Conservation (phyloP, 2,113 vertebrate genomes). For the Aspidoscelis tigris region DNA sequence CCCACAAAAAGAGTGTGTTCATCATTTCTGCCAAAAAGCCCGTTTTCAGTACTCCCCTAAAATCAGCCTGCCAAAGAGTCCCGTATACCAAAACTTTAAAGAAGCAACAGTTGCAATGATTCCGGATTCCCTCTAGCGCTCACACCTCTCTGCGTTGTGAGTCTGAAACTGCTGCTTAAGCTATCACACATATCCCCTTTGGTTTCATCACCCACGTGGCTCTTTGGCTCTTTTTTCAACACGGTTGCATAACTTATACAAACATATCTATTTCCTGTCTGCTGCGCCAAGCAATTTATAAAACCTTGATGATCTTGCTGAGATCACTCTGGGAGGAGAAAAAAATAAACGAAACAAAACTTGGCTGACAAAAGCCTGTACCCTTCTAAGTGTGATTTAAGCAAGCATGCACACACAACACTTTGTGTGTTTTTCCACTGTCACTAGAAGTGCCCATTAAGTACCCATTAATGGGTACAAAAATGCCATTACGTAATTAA, state of each 20-base stretch:
- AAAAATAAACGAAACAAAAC: constrained; percentile 14
- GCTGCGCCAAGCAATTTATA: constrained; percentile 72
- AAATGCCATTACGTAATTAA: too few species aligned
- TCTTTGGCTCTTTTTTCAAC: constrained; percentile 56
- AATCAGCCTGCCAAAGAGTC: constrained; percentile 21
- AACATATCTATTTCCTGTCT: constrained; percentile 86
- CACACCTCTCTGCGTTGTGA: not conserved
- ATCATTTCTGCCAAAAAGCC: not conserved
- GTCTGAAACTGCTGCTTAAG: constrained; percentile 53
- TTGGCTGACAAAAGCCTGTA: constrained; percentile 17
- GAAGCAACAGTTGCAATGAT: constrained; percentile 4
- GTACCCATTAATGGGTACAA: too few species aligned
- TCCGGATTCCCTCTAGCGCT: constrained; percentile 36
- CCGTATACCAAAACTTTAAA: not conserved
- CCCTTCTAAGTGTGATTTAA: constrained; percentile 27
- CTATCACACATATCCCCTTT: constrained; percentile 55
- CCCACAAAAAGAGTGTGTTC: not conserved
- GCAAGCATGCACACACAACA: not conserved
- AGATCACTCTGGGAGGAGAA: constrained; percentile 46
- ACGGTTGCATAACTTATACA: constrained; percentile 83
- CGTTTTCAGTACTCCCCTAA: constrained; percentile 38
- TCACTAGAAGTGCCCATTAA: too few species aligned
- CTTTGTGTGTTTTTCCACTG: too few species aligned
- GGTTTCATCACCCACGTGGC: constrained; percentile 76
- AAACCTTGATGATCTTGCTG: constrained; percentile 63